Evolutionary conservation across 2,797 vertebrate species (phyloP).

Genomic region (Merluccius polli): DNA sequence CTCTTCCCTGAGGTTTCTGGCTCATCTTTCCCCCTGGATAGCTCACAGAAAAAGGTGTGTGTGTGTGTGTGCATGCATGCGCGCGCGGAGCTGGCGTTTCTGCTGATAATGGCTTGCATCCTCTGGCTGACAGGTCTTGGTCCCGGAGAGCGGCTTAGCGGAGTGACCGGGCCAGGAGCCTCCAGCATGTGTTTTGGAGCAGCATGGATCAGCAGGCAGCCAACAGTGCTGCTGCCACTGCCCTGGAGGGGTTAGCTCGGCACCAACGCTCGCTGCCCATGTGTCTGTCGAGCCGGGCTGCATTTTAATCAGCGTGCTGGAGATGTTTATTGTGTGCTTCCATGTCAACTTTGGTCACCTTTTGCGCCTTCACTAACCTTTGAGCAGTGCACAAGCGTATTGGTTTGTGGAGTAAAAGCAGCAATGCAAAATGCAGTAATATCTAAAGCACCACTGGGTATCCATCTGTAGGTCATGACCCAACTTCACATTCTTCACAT

Average conservation of each 20-base stretch:
- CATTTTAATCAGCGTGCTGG: neutral
- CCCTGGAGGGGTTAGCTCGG: constrained; percentile 12
- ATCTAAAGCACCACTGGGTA: neutral
- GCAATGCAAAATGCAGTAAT: neutral
- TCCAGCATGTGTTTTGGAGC: constrained; percentile 13
- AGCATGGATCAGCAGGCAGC: constrained; percentile 16
- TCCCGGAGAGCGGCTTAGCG: constrained; percentile 46
- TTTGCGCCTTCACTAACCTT: neutral
- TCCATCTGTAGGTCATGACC: too few relatives aligned
- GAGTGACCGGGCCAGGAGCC: constrained; percentile 43
- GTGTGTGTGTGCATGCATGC: neutral
- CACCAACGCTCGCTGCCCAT: neutral
- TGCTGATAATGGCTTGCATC: constrained; percentile 37
- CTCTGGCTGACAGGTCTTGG: constrained; percentile 48
- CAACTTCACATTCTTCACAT: too few relatives aligned
- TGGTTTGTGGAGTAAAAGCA: neutral
- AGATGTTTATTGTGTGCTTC: neutral
- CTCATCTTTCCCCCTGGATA: constrained; percentile 60
- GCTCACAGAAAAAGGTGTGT: constrained; percentile 31
- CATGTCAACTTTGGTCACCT: neutral
- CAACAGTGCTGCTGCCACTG: constrained; percentile 13
- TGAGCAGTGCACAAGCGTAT: neutral
- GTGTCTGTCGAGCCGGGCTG: neutral
- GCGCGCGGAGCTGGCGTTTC: constrained; percentile 12
- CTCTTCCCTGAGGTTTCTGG: constrained; percentile 38